A percentile compares a stretch with the other conserved stretches of the same genome.
Conservation (phyloP, 2,113 vertebrate genomes). For the Spea multiplicata region DNA sequence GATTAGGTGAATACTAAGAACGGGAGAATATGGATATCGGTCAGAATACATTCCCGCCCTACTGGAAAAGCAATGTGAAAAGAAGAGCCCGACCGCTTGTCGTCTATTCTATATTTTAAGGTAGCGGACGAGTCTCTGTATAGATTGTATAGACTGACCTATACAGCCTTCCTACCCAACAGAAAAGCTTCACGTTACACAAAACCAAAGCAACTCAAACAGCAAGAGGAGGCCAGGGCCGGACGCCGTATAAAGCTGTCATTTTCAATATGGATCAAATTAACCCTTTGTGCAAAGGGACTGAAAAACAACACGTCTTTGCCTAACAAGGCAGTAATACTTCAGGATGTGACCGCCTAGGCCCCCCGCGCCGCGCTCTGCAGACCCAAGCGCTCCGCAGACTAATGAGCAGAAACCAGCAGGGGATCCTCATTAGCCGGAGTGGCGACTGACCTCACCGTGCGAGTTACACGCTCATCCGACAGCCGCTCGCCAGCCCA, state of each 20-base stretch:
- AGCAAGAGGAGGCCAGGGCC: no score
- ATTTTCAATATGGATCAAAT: background rate
- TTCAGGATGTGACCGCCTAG: background rate
- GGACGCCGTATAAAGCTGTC: background rate
- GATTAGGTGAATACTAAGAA: no score
- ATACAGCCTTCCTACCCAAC: no score
- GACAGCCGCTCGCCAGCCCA: background rate
- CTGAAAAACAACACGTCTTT: background rate
- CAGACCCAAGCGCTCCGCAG: background rate
- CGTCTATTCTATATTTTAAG: no score
- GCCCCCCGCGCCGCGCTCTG: background rate
- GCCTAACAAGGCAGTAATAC: conserved; percentile 5
- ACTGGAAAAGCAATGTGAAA: no score
- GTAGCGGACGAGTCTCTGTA: no score
- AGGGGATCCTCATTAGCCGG: background rate
- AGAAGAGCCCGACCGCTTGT: no score
- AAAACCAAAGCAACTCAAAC: no score
- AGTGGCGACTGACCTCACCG: background rate
- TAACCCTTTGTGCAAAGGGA: background rate
- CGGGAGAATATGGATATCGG: no score
- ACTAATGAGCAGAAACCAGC: conserved; percentile 1
- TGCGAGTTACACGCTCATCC: background rate
- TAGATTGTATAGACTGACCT: no score
- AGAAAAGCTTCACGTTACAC: no score
- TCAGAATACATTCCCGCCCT: no score